Base-by-base conservation (phyloP, 2,888 invertebrate genomes). In the Melieria omissa region DNA sequence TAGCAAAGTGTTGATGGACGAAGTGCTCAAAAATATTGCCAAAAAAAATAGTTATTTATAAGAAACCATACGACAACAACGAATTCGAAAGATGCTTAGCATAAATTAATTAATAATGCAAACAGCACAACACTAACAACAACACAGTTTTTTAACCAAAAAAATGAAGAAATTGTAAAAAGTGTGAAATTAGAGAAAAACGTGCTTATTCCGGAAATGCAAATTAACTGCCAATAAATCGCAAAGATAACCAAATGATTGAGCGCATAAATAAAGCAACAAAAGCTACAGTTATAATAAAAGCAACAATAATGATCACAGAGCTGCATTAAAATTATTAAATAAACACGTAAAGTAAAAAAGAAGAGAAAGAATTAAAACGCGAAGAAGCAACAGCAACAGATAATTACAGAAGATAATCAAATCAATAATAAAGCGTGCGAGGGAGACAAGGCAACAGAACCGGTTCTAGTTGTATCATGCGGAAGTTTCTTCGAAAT, bases 21-120 rank as follows among this genome's bases (percentile, higher is more conserved):
- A 73, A 72, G 58, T 63, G 41, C 41, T 70, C 73, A 78, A 78
- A 73, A 76, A 72, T 72, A 62, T 46, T 62, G 46, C 62, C 14
- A 44, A 44, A 46, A 46, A 44, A 44, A 12, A 9, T 6, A 46
- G 8, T 5, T 52, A 52, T 62, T 29, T 29, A 29, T 29, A 29
- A 29, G 29, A 29, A 29, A 29, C 9, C 44, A 58, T 58, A 58
- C 44, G 44, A 61, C 62, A 47, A 45, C 62, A 62, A 45, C 62
- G 62, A 62, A 47, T 46, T 12, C 45, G 14, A 14, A 61, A 42
- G 12, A 7, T 29, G 29, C 29, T 29, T 29, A 29, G 29, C 29
- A 62, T 29, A 29, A 29, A 29, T 62, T 46, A 62, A 44, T 10
- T 62, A 52, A 8, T 29, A 29, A 29, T 3, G 29, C 29, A 29